phyloP scores from a whole-genome alignment of 2,888 invertebrate species.

The Trichogramma dendrolimi region DNA sequence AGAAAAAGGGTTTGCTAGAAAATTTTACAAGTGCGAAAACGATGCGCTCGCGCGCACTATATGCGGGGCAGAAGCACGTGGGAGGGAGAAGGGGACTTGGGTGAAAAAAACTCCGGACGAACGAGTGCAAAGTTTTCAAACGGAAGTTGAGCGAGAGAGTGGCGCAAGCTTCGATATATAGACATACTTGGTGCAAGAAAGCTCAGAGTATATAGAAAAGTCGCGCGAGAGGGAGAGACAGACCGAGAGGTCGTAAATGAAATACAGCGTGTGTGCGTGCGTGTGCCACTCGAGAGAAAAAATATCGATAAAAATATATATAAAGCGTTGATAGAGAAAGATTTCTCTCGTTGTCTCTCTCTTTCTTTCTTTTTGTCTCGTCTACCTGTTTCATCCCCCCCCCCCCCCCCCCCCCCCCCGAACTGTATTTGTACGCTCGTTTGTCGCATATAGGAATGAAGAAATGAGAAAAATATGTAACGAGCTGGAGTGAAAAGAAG shows the following conservation, averaged over 20 bases:
- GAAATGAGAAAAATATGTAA: too few species aligned
- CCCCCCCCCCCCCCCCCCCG: too few species aligned
- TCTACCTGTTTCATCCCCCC: not conserved
- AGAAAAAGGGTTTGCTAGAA: not conserved
- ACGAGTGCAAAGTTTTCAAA: not conserved
- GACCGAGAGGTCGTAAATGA: not conserved
- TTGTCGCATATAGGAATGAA: too few species aligned
- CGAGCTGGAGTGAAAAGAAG: too few species aligned
- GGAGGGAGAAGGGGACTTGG: not conserved
- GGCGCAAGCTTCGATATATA: not conserved
- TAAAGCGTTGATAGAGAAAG: too few species aligned
- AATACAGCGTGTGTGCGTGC: too few species aligned
- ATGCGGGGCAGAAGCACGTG: not conserved
- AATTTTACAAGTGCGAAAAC: constrained; percentile 27
- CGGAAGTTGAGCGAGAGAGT: not conserved
- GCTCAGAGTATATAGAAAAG: not conserved
- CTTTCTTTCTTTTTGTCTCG: not conserved
- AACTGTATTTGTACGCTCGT: too few species aligned
- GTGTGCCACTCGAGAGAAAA: too few species aligned
- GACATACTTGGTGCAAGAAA: not conserved
- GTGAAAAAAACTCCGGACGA: not conserved
- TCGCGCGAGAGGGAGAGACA: not conserved
- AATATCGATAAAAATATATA: too few species aligned
- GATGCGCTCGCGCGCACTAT: constrained; percentile 2
- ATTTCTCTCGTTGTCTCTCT: too few species aligned